Evolutionary conservation across 2,888 invertebrate genomes (phyloP), one percentile per base, ranked within the genome.

Genomic region (Drosophila kambysellisi): DNA sequence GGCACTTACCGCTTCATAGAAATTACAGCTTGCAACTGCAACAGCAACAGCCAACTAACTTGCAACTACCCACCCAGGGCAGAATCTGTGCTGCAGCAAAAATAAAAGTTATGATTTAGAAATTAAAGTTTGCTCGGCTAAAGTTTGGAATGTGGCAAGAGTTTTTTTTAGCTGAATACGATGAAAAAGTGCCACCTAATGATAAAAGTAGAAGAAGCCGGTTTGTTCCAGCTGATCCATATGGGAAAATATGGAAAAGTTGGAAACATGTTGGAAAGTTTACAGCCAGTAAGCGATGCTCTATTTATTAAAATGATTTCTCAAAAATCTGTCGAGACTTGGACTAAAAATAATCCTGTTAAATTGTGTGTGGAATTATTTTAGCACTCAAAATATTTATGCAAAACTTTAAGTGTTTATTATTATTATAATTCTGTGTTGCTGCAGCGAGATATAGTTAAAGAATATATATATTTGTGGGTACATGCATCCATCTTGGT

Each of bases 41-140:
- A 30, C 65, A 53, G 53, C 25, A 25, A 30, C 65, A 53, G 29
- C 20, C 33, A 62, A 39, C 29, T 20, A 59, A 59, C 73, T 51
- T 39, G 32, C 54, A 68, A 52, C 78, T 53, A 37, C 46, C 39
- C 50, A 62, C 9, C 17, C 39, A 33, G 54, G 43, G 29, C 54
- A 54, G 68, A 32, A 60, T 61, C 58, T 52, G 39, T 51, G 64
- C 53, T 82, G 32, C 71, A 62, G 71, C 83, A 75, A 73, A 77
- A 65, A 74, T 70, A 80, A 83, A 84, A 86, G 88, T 84, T 88
- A 86, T 88, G 88, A 88, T 86, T 83, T 70, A 70, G 79, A 84
- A 83, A 84, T 88, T 83, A 83, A 86, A 86, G 86, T 88, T 84
- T 88, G 76, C 41, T 69, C 65, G 59, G 69, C 56, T 59, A 52